Evolutionary conservation across 2,113 vertebrate species (phyloP).

Genomic region (Anser cygnoides): DNA sequence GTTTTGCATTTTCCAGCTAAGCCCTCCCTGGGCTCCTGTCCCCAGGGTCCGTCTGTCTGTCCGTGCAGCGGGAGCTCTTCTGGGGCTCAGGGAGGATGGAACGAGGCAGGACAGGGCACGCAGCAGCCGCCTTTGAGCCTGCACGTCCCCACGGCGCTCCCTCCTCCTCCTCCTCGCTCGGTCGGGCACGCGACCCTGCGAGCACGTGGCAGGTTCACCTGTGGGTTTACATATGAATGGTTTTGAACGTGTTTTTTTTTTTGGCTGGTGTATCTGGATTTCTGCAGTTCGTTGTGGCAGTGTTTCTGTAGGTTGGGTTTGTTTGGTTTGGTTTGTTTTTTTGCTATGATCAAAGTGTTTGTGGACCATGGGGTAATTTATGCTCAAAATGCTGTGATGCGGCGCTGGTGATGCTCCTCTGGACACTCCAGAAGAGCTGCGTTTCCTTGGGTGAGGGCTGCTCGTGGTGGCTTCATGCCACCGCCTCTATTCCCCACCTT

Average conservation of each 20-base stretch:
- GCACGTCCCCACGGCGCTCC: too few relatives aligned
- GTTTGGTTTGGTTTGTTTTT: not conserved
- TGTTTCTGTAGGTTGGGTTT: not conserved
- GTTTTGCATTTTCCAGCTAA: not conserved
- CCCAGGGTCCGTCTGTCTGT: too few relatives aligned
- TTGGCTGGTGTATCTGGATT: not conserved
- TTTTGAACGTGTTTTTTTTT: not conserved
- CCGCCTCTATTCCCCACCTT: not conserved
- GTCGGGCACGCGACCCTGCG: not conserved
- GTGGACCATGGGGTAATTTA: rapidly evolving
- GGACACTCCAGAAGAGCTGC: rapidly evolving
- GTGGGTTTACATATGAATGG: not conserved
- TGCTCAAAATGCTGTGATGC: not conserved
- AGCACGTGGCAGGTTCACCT: not conserved
- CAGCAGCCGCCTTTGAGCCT: too few relatives aligned
- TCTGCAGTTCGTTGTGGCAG: not conserved
- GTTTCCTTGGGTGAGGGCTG: not conserved
- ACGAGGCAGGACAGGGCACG: too few relatives aligned
- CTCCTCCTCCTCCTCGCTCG: not conserved
- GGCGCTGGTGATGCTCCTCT: not conserved
- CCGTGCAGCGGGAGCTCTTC: too few relatives aligned
- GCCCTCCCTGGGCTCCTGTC: not conserved
- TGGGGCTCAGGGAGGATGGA: too few relatives aligned
- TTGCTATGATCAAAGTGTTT: rapidly evolving
- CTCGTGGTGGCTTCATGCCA: not conserved